Evolutionary conservation across 2,888 invertebrate species (phyloP).

Genomic region (Microplitis manilae): DNA sequence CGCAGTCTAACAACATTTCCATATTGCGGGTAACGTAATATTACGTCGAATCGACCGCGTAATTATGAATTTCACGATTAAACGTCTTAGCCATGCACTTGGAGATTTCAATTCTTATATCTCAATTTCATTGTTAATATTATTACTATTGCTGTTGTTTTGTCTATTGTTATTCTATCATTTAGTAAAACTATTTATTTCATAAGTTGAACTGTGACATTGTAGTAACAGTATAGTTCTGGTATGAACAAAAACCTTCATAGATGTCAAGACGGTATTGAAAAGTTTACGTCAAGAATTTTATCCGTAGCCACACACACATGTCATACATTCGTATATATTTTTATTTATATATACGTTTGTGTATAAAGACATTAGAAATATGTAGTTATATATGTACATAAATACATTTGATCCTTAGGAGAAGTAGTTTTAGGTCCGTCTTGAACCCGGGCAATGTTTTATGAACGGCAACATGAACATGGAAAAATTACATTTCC

Average conservation of each 20-base stretch:
- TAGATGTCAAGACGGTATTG: neutral
- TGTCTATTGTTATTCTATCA: neutral
- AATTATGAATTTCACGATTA: slow-evolving; percentile 64
- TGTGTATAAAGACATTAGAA: neutral
- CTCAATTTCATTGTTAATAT: slow-evolving; percentile 45
- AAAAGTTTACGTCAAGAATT: neutral
- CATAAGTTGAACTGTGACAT: too few relatives aligned
- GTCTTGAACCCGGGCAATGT: slow-evolving; percentile 33
- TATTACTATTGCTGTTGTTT: neutral
- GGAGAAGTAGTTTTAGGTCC: slow-evolving; percentile 24
- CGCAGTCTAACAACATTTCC: slow-evolving; percentile 68
- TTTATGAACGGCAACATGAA: slow-evolving; percentile 39
- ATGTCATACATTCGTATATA: too few relatives aligned
- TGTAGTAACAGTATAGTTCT: too few relatives aligned
- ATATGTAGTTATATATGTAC: neutral
- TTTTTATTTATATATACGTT: neutral
- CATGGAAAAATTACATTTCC: slow-evolving; percentile 39
- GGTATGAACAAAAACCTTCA: neutral
- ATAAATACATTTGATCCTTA: neutral
- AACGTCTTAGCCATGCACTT: slow-evolving; percentile 52
- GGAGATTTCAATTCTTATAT: slow-evolving; percentile 47
- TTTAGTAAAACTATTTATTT: too few relatives aligned
- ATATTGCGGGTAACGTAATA: slow-evolving; percentile 68
- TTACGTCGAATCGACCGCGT: slow-evolving; percentile 68
- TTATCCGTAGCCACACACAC: neutral